Evolutionary conservation across 2,888 invertebrate species (phyloP), one percentile per base, ranked within the genome.

Genomic region (Dione juno): DNA sequence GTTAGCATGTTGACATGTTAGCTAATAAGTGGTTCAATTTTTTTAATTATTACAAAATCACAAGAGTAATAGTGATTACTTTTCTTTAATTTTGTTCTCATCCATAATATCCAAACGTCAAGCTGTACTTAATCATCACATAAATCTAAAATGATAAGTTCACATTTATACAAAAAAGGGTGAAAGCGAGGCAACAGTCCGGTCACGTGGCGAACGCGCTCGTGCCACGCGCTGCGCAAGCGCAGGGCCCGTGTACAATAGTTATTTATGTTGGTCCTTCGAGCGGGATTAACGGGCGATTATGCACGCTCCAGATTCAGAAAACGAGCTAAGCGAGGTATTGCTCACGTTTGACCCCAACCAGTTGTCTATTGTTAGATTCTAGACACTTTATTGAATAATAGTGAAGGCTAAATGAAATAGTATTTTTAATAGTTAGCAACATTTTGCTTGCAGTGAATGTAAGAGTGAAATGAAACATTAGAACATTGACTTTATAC

Each of bases 301-400:
- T 91, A 90, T 92, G 88, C 88, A 85, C 89, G 92, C 89, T 90
- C 91, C 86, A 90, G 88, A 89, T 90, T 87, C 88, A 89, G 89
- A 88, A 89, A 90, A 88, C 82, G 78, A 80, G 80, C 80, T 82
- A 82, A 87, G 84, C 84, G 83, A 83, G 76, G 37, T 57, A 57
- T 82, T 78, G 77, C 78, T 84, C 88, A 87, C 86, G 87, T 88
- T 79, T 80, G 78, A 79, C 75, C 77, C 74, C 78, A 73, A 76
- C 77, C 77, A 77, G 76, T 76, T 80, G 78, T 80, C 82, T 81
- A 84, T 86, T 88, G 83, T 88, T 82, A 79, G 77, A 40, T 69
- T 50, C 48, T 37, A 69, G 63, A 64, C 54, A 48, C 40, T 64
- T 64, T 64, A 54, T 69, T 57, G 43, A 64, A 53, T 45, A 21